Evolutionary conservation across 2,797 vertebrate species (phyloP).

Genomic region (Hypotaenidia okinawae): DNA sequence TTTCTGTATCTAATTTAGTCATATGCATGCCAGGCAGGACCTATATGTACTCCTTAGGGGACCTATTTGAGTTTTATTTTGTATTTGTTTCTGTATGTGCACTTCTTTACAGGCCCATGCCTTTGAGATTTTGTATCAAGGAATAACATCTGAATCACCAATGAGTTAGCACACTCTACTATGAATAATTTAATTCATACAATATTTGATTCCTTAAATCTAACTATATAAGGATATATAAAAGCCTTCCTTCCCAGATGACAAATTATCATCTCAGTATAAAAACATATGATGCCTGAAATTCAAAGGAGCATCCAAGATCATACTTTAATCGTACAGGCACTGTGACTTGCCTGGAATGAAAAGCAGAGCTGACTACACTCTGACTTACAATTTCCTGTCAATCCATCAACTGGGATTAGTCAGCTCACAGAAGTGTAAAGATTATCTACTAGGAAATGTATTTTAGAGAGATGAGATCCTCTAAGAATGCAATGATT

Average conservation of each 20-base stretch:
- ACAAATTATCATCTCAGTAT: neutral
- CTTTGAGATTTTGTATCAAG: neutral
- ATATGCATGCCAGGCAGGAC: neutral
- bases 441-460: neutral
- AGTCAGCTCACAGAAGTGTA: neutral
- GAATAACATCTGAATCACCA: neutral
- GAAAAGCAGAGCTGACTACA: neutral
- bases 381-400: neutral
- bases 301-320: neutral
- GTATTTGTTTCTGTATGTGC: neutral
- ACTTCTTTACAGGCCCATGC: neutral
- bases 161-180: neutral
- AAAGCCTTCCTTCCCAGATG: neutral
- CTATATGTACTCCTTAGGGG: neutral
- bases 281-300: neutral
- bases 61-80: neutral
- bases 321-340: neutral
- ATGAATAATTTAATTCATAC: neutral
- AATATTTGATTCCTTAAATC: neutral
- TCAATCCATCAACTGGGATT: slow-evolving; percentile 8
- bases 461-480: neutral
- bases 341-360: neutral
- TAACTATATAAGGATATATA: neutral
- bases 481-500: neutral
- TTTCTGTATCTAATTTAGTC: neutral